These are phyloP conservation scores for Dioctria rufipes DNA, from an alignment of 2,888 invertebrate genomes.

Conservation along the genomic window DNA sequence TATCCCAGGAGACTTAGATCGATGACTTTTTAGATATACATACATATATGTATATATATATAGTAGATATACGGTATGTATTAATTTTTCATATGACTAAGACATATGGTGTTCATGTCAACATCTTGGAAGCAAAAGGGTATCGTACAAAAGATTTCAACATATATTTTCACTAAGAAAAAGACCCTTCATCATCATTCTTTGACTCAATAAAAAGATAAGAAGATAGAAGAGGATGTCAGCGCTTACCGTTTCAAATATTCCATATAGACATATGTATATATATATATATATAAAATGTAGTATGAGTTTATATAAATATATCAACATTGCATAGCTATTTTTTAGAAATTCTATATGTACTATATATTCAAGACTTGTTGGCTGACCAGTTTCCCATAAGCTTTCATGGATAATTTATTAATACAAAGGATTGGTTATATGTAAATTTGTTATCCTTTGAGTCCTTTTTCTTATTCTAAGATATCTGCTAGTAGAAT, in stretches of 20 bases:
- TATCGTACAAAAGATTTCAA: not conserved
- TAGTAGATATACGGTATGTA: not conserved
- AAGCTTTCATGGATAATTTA: slow-evolving; percentile 21
- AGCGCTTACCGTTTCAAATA: not conserved
- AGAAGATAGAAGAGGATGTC: not conserved
- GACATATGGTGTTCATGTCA: slow-evolving; percentile 42
- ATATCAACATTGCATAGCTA: not conserved
- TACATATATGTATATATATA: no score
- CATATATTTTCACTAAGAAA: slow-evolving; percentile 12
- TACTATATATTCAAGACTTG: not conserved
- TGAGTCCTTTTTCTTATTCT: not conserved
- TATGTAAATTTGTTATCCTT: slow-evolving; percentile 53
- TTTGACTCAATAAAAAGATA: slow-evolving; percentile 14
- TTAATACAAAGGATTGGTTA: slow-evolving; percentile 45
- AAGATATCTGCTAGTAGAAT: not conserved
- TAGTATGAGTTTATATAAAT: not conserved
- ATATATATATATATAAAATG: no score
- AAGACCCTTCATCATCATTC: slow-evolving; percentile 13
- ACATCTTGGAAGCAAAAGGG: slow-evolving; percentile 1
- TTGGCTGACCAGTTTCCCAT: not conserved
- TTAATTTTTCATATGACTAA: slow-evolving; percentile 50
- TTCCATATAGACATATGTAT: no score
- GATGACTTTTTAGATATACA: slow-evolving; percentile 40
- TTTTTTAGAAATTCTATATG: not conserved
- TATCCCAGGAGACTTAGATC: slow-evolving; percentile 21